Evolutionary conservation across 1,140 invertebrate genomes (phyloP).

Genomic region (Dreissena polymorpha): DNA sequence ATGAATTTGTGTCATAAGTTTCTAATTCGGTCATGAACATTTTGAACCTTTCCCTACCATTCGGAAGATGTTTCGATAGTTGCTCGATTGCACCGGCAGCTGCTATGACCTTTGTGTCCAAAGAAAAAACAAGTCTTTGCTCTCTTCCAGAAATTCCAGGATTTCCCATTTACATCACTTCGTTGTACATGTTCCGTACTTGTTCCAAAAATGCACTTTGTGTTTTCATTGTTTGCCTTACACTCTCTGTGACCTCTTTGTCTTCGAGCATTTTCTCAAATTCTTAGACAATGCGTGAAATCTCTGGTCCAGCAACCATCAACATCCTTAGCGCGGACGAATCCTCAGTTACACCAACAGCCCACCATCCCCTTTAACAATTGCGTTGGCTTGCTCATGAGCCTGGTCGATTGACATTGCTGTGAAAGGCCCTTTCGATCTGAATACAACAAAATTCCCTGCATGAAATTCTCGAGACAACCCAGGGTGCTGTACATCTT

Average conservation of each 20-base stretch:
- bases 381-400: slow-evolving; percentile 64
- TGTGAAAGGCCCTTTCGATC: slow-evolving; percentile 34
- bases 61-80: slow-evolving; percentile 19
- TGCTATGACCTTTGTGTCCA: slow-evolving; percentile 53
- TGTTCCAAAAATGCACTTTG: slow-evolving; percentile 57
- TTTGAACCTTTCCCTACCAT: slow-evolving; percentile 22
- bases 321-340: slow-evolving; percentile 50
- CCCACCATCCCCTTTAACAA: slow-evolving; percentile 61
- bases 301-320: slow-evolving; percentile 61
- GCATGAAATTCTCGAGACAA: not conserved
- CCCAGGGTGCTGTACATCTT: not conserved
- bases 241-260: not conserved
- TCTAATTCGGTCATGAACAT: slow-evolving; percentile 35
- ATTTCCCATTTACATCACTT: slow-evolving; percentile 46
- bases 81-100: slow-evolving; percentile 29
- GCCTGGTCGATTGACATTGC: slow-evolving; percentile 65
- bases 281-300: slow-evolving; percentile 52
- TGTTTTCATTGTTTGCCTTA: slow-evolving; percentile 11
- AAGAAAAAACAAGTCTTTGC: slow-evolving; percentile 39
- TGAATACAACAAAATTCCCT: not conserved
- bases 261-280: slow-evolving; percentile 48
- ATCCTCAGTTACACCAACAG: slow-evolving; percentile 64
- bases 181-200: slow-evolving; percentile 28
- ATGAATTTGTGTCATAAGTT: not conserved
- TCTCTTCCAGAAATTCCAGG: slow-evolving; percentile 53